A percentile compares a stretch with the other conserved stretches of the same genome.
phyloP scores from a whole-genome alignment of 2,113 vertebrate genomes.

The Rostratula benghalensis region DNA sequence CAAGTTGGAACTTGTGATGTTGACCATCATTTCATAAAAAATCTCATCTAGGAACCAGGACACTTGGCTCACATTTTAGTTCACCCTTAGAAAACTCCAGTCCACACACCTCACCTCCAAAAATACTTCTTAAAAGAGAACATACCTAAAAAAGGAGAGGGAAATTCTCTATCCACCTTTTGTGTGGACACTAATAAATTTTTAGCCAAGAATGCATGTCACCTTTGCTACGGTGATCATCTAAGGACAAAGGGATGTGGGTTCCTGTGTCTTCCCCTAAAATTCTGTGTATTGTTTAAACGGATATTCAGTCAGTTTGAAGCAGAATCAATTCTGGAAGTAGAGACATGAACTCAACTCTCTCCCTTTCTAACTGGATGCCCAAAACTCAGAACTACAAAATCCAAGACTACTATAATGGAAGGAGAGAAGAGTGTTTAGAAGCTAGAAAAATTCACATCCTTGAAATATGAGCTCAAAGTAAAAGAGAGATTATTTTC shows the following conservation, averaged over 20 bases:
- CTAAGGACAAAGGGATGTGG: background rate
- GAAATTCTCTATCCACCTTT: background rate
- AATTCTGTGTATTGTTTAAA: background rate
- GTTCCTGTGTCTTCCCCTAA: background rate
- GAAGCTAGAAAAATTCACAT: background rate
- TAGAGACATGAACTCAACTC: background rate
- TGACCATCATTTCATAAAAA: background rate
- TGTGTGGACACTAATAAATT: background rate
- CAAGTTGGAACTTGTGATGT: background rate
- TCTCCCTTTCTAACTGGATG: background rate
- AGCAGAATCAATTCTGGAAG: background rate
- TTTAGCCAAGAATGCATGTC: background rate
- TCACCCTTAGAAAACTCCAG: background rate
- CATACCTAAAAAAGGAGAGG: background rate
- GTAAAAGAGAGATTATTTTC: background rate
- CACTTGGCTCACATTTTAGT: background rate
- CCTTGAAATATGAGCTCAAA: background rate
- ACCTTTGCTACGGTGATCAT: background rate
- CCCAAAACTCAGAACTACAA: background rate
- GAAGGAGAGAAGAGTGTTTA: background rate
- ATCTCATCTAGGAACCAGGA: background rate
- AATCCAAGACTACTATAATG: background rate
- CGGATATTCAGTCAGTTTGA: background rate
- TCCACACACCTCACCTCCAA: background rate
- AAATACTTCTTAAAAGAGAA: background rate